Evolutionary conservation across 1,140 invertebrate species (phyloP), one percentile per base, ranked within the genome.

Genomic region (Hypsibius dujardini): DNA sequence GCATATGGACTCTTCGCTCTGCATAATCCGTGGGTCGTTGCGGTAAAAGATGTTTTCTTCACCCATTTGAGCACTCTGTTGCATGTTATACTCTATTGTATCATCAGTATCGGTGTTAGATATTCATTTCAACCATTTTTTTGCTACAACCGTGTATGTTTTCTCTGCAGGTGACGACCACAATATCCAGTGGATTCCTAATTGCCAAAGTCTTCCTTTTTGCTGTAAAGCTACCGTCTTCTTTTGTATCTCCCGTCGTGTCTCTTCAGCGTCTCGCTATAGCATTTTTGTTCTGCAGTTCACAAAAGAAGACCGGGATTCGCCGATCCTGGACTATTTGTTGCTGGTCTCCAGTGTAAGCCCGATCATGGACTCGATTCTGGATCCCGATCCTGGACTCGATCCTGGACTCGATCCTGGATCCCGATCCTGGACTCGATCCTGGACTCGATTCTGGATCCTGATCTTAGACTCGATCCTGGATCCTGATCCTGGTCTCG

Each of bases 11-110:
- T 78, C 28, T 76, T 75, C 67, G 71, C 74, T 40, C 60, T 75
- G 12, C 71, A 72, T 59, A 76, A 78, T 50, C 77, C 77, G 73
- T 78, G 76, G 75, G 74, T 76, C 56, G 75, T 79, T n/a, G 78
- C 77, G 42, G 77, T 79, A 72, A 79, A 77, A 78, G 56, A 15
- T 59, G 2, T 47, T 15, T 71, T 2, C 47, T 7, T 72, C 14
- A 28, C 46, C 40, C 42, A 46, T 46, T 15, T 72, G 2, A 1
- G 70, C 40, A 42, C 71, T 1, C 40, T 45, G 69, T 42, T 70
- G n/a, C 2, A n/a, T 28, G 28, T 73, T 1, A 42, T 7, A 72
- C 2, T 2, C 15, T 56, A 60, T 47, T 14, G 3, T 47, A 56
- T 45, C 56, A 2, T 56, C n/a, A n/a, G n/a, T n/a, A n/a, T n/a